These are phyloP conservation scores for Plemyria rubiginata DNA, from an alignment of 2,888 invertebrate species.

Conservation along the genomic window DNA sequence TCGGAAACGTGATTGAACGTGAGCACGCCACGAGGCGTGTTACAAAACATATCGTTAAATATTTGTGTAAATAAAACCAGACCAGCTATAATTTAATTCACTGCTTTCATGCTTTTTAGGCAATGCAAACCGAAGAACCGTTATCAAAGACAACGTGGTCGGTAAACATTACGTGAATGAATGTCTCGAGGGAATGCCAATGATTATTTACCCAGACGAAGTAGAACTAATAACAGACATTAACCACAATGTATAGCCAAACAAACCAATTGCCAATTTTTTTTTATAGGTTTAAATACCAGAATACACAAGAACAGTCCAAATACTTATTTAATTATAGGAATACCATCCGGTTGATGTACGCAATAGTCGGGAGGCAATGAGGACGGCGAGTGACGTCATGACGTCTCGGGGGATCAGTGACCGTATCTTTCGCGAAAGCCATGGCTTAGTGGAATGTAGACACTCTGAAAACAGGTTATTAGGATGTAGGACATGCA, in stretches of 20 bases:
- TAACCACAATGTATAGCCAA: background rate
- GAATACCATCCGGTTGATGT: slow-evolving; percentile 11
- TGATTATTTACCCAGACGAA: slow-evolving; percentile 6
- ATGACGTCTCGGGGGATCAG: slow-evolving; percentile 64
- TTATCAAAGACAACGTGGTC: slow-evolving; percentile 19
- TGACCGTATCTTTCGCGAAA: slow-evolving; percentile 62
- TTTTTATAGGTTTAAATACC: slow-evolving; percentile 8
- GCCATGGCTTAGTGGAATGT: slow-evolving; percentile 46
- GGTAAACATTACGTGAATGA: slow-evolving; percentile 26
- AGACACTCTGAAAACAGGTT: slow-evolving; percentile 36
- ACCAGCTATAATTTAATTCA: slow-evolving; percentile 22
- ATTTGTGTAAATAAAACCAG: slow-evolving; percentile 51
- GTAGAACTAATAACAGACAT: slow-evolving; percentile 15
- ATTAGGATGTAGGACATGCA: slow-evolving; percentile 38
- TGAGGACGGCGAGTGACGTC: slow-evolving; percentile 56
- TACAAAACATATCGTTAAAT: slow-evolving; percentile 53
- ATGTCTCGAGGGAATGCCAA: slow-evolving; percentile 15
- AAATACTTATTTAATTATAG: slow-evolving; percentile 21
- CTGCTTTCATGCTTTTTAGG: slow-evolving; percentile 28
- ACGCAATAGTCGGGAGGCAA: slow-evolving; percentile 44
- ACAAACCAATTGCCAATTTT: slow-evolving; percentile 4
- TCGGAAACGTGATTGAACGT: slow-evolving; percentile 51
- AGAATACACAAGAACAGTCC: slow-evolving; percentile 8
- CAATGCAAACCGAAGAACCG: slow-evolving; percentile 22
- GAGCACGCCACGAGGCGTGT: slow-evolving; percentile 47